Percentiles rank a stretch among this genome's conserved stretches.
These are phyloP conservation scores for Reinhardtius hippoglossoides DNA, from an alignment of 2,113 vertebrate genomes.

Conservation along the genomic window DNA sequence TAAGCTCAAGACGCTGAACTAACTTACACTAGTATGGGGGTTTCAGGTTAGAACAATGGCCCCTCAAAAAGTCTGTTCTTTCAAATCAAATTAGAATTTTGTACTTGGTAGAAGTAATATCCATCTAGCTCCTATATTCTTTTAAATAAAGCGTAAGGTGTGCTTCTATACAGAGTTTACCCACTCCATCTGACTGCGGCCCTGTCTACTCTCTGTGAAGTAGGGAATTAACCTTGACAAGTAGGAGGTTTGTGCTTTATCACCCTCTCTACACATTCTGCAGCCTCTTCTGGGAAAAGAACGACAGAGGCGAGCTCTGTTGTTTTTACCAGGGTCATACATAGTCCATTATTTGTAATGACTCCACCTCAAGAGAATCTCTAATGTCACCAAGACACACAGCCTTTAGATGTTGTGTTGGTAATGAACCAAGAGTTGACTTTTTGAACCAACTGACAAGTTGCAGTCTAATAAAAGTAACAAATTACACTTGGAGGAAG, in stretches of 20 bases:
- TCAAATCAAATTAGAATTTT: too few species aligned
- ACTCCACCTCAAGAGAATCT: slow-evolving; percentile 3
- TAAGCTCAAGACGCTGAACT: too few species aligned
- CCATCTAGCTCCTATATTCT: neutral
- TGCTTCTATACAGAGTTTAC: neutral
- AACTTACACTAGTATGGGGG: too few species aligned
- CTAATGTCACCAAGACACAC: slow-evolving; percentile 7
- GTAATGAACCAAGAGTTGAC: slow-evolving; percentile 9
- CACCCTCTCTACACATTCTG: slow-evolving; percentile 18
- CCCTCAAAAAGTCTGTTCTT: too few species aligned
- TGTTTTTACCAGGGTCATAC: slow-evolving; percentile 16
- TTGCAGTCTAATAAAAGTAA: slow-evolving; percentile 3
- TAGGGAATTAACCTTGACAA: slow-evolving; percentile 38
- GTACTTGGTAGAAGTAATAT: too few species aligned
- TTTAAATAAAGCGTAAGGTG: neutral
- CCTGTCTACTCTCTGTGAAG: slow-evolving; percentile 10
- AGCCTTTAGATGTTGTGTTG: neutral
- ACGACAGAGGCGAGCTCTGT: slow-evolving; percentile 22
- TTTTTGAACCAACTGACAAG: neutral
- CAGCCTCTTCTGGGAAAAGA: slow-evolving; percentile 1
- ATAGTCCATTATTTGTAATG: neutral
- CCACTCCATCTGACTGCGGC: neutral
- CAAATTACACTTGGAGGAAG: neutral
- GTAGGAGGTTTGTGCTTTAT: slow-evolving; percentile 27
- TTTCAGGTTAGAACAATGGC: too few species aligned